Conservation (phyloP, 92 coral and sea anemone species). For the Diadumene lineata region DNA sequence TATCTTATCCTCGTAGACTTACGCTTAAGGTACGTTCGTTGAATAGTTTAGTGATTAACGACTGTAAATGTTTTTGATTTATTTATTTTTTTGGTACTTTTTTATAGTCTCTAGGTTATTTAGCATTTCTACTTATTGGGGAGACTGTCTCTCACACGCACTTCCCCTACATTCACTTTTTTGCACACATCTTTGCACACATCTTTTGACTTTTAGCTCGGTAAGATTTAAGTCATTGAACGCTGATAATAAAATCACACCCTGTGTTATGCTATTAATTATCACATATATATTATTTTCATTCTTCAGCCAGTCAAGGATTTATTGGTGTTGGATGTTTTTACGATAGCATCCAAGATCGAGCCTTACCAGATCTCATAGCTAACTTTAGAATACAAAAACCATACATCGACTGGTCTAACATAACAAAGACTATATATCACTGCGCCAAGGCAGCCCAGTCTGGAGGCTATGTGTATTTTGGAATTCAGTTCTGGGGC, state of each 20-base stretch:
- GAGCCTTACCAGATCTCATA: constrained; percentile 48
- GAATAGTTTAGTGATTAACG: no score
- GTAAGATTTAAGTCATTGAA: neutral
- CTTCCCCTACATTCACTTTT: no score
- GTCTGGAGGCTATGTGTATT: constrained; percentile 44
- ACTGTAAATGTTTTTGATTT: no score
- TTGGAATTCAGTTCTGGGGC: constrained; percentile 64
- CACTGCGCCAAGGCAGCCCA: constrained; percentile 52
- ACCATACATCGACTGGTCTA: constrained; percentile 53
- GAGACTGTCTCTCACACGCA: no score
- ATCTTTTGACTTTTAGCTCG: no score
- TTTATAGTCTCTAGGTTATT: no score
- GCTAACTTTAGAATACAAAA: constrained; percentile 17
- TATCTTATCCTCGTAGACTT: no score
- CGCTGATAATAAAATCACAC: neutral
- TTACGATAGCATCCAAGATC: constrained; percentile 8
- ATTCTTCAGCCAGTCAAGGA: neutral
- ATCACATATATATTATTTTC: neutral
- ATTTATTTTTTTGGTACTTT: no score
- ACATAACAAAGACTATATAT: constrained; percentile 42
- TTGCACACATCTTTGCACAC: no score
- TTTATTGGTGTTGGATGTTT: constrained; percentile 46
- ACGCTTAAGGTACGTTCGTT: no score
- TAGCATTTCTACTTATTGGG: no score
- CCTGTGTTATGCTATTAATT: neutral